These are phyloP conservation scores for Gopherus flavomarginatus DNA, from an alignment of 2,113 vertebrate species.

Conservation along the genomic window DNA sequence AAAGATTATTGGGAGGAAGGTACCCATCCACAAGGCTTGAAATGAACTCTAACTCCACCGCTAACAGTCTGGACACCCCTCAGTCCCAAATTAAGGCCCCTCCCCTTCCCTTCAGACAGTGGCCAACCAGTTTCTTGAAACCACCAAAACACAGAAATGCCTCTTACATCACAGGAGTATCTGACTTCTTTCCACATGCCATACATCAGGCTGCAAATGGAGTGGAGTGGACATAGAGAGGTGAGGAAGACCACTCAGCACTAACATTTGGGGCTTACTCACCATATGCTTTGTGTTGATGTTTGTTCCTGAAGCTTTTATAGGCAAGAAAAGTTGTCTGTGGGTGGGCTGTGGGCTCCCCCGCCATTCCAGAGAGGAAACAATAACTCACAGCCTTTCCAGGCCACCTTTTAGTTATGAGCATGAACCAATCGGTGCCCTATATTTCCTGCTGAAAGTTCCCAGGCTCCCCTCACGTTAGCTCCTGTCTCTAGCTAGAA, in stretches of 20 bases:
- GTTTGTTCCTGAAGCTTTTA: neutral
- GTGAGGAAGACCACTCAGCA: neutral
- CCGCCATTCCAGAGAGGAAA: conserved; percentile 22
- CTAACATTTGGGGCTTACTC: neutral
- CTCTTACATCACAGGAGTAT: neutral
- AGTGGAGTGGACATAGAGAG: neutral
- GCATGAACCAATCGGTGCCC: neutral
- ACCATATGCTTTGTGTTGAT: neutral
- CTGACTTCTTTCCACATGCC: neutral
- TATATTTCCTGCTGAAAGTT: neutral
- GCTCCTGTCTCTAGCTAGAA: neutral
- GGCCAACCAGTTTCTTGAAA: neutral
- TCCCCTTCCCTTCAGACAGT: neutral
- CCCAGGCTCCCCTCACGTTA: neutral
- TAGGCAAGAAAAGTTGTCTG: neutral
- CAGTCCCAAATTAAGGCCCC: neutral
- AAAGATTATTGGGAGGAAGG: neutral
- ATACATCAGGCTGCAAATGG: neutral
- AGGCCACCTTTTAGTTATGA: conserved; percentile 4
- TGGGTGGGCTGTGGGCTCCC: conserved; percentile 48
- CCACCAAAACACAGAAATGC: neutral
- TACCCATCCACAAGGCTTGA: neutral
- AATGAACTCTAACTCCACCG: neutral
- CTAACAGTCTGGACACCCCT: neutral
- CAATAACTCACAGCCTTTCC: conserved; percentile 18